A percentile compares a stretch with the other conserved stretches of the same genome.
These are phyloP conservation scores for Stenodema calcarata DNA, from an alignment of 2,888 invertebrate genomes.

Conservation along the genomic window DNA sequence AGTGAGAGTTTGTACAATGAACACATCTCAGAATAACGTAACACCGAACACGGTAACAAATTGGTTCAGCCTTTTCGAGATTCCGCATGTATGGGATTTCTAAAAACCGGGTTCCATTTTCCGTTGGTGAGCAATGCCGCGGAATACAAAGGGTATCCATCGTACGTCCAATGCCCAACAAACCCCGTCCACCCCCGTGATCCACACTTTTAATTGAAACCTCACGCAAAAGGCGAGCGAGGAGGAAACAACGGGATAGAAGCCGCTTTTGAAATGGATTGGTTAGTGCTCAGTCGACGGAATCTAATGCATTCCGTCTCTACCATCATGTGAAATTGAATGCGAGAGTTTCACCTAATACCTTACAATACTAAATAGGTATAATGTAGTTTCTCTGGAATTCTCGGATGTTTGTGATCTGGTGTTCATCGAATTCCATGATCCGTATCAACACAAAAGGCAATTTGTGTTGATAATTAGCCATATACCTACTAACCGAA, in stretches of 20 bases:
- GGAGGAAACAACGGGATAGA: neutral
- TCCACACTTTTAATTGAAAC: neutral
- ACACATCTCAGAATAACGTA: too few relatives aligned
- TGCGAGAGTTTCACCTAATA: neutral
- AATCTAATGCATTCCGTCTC: neutral
- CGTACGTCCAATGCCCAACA: neutral
- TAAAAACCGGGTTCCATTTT: neutral
- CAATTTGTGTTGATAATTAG: too few relatives aligned
- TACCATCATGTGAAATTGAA: neutral
- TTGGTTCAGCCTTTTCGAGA: too few relatives aligned
- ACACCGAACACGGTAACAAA: too few relatives aligned
- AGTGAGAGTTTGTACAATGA: too few relatives aligned
- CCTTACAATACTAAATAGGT: neutral
- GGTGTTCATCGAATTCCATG: too few relatives aligned
- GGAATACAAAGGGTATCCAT: neutral
- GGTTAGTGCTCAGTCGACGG: neutral
- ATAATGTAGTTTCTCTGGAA: neutral
- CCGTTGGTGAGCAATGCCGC: neutral
- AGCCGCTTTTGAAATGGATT: neutral
- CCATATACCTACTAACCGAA: too few relatives aligned
- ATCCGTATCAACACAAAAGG: too few relatives aligned
- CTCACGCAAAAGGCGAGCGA: neutral
- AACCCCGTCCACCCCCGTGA: neutral
- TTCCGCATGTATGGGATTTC: too few relatives aligned
- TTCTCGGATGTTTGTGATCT: too few relatives aligned